Base-by-base conservation (phyloP, 2,797 vertebrate species). In the Eutrigla gurnardus region DNA sequence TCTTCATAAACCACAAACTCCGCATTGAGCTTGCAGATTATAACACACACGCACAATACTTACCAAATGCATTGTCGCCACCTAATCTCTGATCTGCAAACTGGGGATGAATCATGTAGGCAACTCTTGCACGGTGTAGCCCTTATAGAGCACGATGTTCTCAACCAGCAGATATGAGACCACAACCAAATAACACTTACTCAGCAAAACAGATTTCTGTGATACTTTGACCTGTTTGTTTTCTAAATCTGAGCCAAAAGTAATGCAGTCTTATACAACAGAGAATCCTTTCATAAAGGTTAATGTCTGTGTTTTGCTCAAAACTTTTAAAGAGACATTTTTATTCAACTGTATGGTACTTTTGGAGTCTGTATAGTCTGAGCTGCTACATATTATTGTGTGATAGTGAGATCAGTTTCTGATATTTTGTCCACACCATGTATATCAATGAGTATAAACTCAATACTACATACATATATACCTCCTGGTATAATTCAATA, bases 1-100 rank as follows among this genome's bases (percentile, higher is more conserved):
- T 47, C 57, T 9, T 71, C 36, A 42, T 66, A 4, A 83, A 90
- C 90, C 89, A 70, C 90, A 88, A 78, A 75, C 70, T 65, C 69
- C 58, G 1, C 43, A 68, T n/a, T 40, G 13, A 33, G 13, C 49
- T 25, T 52, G 66, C 78, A 80, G 62, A 47, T 61, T 32, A 13
- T 65, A 84, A 88, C 82, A 33, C 83, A 75, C 7, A 17, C 18
- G 33, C 6, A 1, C 9, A 7, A 36, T 59, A 33, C 15, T 4
- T 18, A 10, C 17, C 4, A 40, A 55, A 47, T n/a, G 14, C 9
- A 0, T 0, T 50, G 25, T 15, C 77, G 47, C 58, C 72, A 68
- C 46, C 74, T 75, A 25, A 66, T 40, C 32, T 68, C 4, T 13
- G 9, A 77, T 68, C 17, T 70, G 39, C 42, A 70, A 55, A 63